A percentile compares a stretch with the other conserved stretches of the same genome.
phyloP scores from a whole-genome alignment of 2,113 vertebrate species.

The Platichthys flesus region DNA sequence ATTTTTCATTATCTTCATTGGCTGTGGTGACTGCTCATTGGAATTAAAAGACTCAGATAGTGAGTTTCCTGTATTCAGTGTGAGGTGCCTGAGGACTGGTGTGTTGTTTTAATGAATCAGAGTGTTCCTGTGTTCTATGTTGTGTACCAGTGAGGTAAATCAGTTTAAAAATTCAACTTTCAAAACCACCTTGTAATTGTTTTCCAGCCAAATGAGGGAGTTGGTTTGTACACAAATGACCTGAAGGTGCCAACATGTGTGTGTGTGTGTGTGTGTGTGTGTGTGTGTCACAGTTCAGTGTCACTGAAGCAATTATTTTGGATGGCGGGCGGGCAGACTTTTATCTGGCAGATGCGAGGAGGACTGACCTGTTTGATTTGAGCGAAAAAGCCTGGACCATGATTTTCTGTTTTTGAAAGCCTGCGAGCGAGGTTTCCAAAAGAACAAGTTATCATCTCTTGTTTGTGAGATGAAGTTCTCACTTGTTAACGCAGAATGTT shows the following conservation, averaged over 20 bases:
- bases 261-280: neutral
- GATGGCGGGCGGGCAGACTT: neutral
- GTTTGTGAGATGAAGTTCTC: constrained; percentile 51
- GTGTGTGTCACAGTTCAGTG: neutral
- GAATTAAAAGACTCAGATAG: neutral
- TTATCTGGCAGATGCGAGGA: constrained; percentile 18
- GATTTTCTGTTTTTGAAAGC: constrained; percentile 4
- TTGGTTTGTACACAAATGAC: neutral
- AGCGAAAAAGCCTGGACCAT: constrained; percentile 1
- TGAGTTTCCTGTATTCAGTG: neutral
- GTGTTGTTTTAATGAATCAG: constrained; percentile 1
- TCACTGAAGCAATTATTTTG: constrained; percentile 16
- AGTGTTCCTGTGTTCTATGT: neutral
- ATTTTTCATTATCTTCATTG: neutral
- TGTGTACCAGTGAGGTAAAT: neutral
- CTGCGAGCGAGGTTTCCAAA: neutral
- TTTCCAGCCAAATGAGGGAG: neutral
- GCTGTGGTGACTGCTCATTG: neutral
- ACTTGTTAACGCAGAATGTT: constrained; percentile 42
- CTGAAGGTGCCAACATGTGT: neutral
- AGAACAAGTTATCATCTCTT: constrained; percentile 4
- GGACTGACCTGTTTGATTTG: constrained; percentile 26
- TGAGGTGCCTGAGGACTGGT: neutral
- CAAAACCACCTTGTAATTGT: neutral
- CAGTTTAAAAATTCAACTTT: neutral